These are phyloP conservation scores for Leucoraja erinaceus DNA, from an alignment of 2,113 vertebrate species.

Conservation along the genomic window DNA sequence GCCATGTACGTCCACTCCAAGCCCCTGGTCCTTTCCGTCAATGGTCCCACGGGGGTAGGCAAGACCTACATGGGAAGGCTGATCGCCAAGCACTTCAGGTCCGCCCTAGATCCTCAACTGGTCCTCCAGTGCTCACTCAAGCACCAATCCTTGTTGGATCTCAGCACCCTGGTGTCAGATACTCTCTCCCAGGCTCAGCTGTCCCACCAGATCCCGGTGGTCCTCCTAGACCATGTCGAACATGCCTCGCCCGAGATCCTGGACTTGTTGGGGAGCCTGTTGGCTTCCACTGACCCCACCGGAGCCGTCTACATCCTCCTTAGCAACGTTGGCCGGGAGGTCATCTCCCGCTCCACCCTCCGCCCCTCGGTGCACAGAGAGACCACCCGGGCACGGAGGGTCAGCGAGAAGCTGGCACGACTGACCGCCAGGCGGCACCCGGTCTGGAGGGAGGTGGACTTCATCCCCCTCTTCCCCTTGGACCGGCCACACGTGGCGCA, in stretches of 20 bases:
- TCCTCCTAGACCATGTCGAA: not conserved
- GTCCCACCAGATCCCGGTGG: not conserved
- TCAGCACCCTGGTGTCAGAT: not conserved
- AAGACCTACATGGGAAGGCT: not conserved
- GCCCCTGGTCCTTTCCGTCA: not conserved
- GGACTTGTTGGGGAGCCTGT: not conserved
- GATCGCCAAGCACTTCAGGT: not conserved
- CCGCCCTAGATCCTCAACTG: not conserved
- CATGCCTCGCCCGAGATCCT: not conserved
- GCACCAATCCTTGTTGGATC: not conserved
- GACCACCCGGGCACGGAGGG: not conserved
- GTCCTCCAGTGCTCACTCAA: not conserved
- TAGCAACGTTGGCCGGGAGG: not conserved
- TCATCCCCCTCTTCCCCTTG: not conserved
- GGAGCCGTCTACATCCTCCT: not conserved
- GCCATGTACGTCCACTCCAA: not conserved
- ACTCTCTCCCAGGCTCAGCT: not conserved
- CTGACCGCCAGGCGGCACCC: not conserved
- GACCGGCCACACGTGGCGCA: not conserved
- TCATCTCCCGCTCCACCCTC: not conserved
- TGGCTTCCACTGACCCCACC: not conserved
- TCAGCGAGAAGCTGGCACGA: not conserved
- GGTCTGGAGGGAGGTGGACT: not conserved
- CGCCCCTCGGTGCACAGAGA: fast-evolving
- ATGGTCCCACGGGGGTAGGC: not conserved